Percentiles rank a stretch among this genome's conserved stretches.
phyloP scores from a whole-genome alignment of 1,140 invertebrate species.

The Cheumatopsyche charites region DNA sequence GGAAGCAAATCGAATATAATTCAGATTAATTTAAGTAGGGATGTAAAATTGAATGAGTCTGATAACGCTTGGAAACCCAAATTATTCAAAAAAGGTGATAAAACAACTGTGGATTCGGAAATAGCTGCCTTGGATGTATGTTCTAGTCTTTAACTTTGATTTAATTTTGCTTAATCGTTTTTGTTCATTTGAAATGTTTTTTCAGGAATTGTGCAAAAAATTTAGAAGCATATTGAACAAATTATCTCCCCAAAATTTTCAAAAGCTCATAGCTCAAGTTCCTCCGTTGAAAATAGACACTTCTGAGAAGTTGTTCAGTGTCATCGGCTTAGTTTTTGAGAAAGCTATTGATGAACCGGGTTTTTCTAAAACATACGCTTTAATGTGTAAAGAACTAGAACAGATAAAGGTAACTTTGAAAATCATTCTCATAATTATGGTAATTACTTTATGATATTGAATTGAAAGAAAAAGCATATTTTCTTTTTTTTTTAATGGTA shows the following conservation, averaged over 20 bases:
- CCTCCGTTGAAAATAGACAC: conserved; percentile 80
- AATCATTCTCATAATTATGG: background rate
- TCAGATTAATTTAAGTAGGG: conserved; percentile 73
- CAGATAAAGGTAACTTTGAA: conserved; percentile 61
- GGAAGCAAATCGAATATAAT: conserved; percentile 62
- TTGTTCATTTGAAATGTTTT: background rate
- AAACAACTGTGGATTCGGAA: background rate
- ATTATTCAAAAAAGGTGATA: conserved; percentile 47
- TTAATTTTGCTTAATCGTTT: background rate
- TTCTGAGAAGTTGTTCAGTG: conserved; percentile 76
- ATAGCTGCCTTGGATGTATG: background rate
- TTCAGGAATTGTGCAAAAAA: conserved; percentile 78
- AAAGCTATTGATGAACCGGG: conserved; percentile 94
- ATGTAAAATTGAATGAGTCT: conserved; percentile 83
- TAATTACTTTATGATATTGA: no score
- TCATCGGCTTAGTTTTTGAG: conserved; percentile 92
- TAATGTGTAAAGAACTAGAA: conserved; percentile 75
- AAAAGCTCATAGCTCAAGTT: conserved; percentile 79
- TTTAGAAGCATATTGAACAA: conserved; percentile 93
- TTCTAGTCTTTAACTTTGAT: background rate
- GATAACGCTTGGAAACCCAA: conserved; percentile 91
- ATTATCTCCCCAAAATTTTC: conserved; percentile 92
- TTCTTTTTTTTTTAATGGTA: no score
- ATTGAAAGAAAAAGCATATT: no score
- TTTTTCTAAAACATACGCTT: conserved; percentile 89